Evolutionary conservation across 2,797 vertebrate genomes (phyloP), one percentile per base, ranked within the genome.

Genomic region (Amniataba percoides): DNA sequence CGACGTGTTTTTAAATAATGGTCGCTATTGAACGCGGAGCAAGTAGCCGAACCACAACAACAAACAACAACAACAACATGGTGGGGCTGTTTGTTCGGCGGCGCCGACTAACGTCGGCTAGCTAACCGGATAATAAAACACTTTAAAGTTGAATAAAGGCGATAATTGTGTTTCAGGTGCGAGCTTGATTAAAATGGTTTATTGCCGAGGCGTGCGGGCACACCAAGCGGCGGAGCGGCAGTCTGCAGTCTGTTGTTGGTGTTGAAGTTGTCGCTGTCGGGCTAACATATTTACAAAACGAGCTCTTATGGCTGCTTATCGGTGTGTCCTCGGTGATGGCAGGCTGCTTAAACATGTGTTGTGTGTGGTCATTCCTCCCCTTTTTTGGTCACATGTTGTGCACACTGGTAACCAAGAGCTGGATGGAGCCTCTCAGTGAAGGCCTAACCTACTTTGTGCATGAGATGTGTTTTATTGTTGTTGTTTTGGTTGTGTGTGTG

Each of bases 21-120:
- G 56, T 48, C 9, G 55, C 51, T 48, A 66, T n/a, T 74, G 65
- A 78, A 63, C 77, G 49, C 21, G 31, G 58, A 67, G 63, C 68
- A 77, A 90, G 87, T 77, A 80, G 83, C 78, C 71, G 48, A 83
- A 87, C 87, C 79, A 93, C 83, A 90, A 92, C 86, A 31, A 31
- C 71, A 78, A 31, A 31, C 71, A 78, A 93, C 83, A 90, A 92
- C 86, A 91, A 89, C 89, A 93, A 84, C 86, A 92, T 88, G 89
- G 89, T 84, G 88, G 89, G 65, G 62, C 74, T 88, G 78, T 86
- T 77, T 84, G 85, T 78, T 55, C 69, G 67, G 73, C 74, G 71
- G 78, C 83, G 74, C 73, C 68, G 43, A 89, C 89, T 92, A 92
- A 83, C 70, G 40, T 65, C 51, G 45, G 77, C 78, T 80, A 87